Evolutionary conservation across 2,888 invertebrate genomes (phyloP), one percentile per base, ranked within the genome.

Genomic region (Lymantria dispar): DNA sequence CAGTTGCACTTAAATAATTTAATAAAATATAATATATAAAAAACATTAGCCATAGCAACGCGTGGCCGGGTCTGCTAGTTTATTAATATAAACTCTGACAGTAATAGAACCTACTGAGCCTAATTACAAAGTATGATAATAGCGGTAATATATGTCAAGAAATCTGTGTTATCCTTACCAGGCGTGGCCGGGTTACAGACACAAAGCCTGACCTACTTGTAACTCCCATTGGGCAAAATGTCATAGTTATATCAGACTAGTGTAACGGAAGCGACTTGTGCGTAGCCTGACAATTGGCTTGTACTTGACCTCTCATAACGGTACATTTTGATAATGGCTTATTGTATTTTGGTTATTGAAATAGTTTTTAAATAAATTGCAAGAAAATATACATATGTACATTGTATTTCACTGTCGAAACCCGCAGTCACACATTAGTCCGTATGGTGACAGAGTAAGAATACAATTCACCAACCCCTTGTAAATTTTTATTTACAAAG

Each of bases 211-310:
- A 77, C 73, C 80, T 62, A 83, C 74, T 71, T 80, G 13, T 44
- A 36, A 36, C 78, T 83, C 85, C 86, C 86, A 60, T 81, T 86
- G 87, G 88, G 85, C 80, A 87, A 88, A 87, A 80, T 89, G 88
- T 89, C 88, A 86, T 87, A 83, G 80, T 85, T 85, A 84, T 83
- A 85, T 83, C 83, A 83, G 85, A 80, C 68, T 70, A 88, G 85
- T 87, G 80, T 87, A 88, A 88, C 90, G 89, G 89, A 89, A 87
- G 84, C 69, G 66, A 54, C 58, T 73, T 78, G 82, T 80, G 84
- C 76, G 72, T 62, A 55, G 83, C 72, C 66, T 82, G 55, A 66
- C 74, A 80, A 83, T 74, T 65, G 58, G 45, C 59, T 50, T 76
- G 72, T 73, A 75, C 76, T 78, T 82, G 80, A 82, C 77, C 73